phyloP scores from a whole-genome alignment of 2,888 invertebrate species.

The Hipparchia semele region DNA sequence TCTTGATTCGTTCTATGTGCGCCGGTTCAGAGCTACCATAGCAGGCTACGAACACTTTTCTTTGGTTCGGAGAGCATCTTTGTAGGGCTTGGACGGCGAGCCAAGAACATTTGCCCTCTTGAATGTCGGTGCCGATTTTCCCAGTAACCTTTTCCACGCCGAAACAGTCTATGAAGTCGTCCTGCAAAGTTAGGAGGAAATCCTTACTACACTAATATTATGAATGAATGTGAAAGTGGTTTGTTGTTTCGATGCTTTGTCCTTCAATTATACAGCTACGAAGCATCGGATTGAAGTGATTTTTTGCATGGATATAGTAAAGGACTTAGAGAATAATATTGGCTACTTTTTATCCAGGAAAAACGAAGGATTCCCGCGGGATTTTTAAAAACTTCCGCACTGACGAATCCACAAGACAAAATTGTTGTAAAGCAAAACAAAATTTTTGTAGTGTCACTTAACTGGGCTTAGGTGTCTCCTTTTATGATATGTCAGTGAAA shows the following conservation, averaged over 20 bases:
- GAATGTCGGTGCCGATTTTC: slow-evolving; percentile 94
- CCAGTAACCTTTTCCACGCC: slow-evolving; percentile 92
- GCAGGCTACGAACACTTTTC: slow-evolving; percentile 79
- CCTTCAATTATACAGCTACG: no score
- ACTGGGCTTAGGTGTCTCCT: no score
- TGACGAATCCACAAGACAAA: neutral
- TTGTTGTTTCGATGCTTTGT: no score
- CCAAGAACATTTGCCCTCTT: slow-evolving; percentile 98
- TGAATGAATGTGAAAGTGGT: no score
- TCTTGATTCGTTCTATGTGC: slow-evolving; percentile 78
- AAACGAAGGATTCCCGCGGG: no score
- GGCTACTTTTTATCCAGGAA: no score
- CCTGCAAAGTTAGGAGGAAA: slow-evolving; percentile 66
- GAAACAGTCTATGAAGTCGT: slow-evolving; percentile 94
- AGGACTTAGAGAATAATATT: no score
- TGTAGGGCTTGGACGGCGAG: slow-evolving; percentile 92
- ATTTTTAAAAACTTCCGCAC: no score
- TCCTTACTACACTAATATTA: neutral
- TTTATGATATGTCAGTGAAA: no score
- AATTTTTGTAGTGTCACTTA: neutral
- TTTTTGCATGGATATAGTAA: no score
- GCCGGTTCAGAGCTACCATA: slow-evolving; percentile 87
- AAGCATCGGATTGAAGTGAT: no score
- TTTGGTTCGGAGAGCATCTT: slow-evolving; percentile 86
- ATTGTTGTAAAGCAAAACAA: neutral